Conservation (phyloP, 2,888 invertebrate species). For the Sinopyrophorus schimmeli region DNA sequence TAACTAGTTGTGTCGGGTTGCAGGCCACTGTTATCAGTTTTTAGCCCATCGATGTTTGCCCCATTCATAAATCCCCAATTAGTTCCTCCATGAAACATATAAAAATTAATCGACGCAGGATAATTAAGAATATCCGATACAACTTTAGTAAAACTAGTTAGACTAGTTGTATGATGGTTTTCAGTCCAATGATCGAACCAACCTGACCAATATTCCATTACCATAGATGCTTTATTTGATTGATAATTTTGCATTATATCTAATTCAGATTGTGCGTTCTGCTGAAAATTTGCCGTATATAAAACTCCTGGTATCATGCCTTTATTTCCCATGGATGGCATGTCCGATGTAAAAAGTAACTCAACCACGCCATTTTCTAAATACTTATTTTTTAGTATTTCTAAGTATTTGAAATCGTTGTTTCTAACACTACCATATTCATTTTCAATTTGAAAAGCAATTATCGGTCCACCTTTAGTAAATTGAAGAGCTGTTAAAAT, state of each 20-base stretch:
- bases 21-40: constrained; percentile 44
- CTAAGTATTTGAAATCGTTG: constrained; percentile 47
- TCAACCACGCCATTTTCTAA: constrained; percentile 46
- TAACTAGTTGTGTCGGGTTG: constrained; percentile 55
- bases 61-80: constrained; percentile 72
- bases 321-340: constrained; percentile 37
- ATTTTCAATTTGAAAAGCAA: constrained; percentile 85
- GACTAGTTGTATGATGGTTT: constrained; percentile 34
- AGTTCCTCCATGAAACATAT: constrained; percentile 92
- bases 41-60: constrained; percentile 35
- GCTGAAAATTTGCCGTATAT: constrained; percentile 60
- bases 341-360: constrained; percentile 9
- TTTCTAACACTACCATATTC: constrained; percentile 29
- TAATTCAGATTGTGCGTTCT: constrained; percentile 53
- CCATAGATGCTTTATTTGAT: constrained; percentile 58
- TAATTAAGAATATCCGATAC: constrained; percentile 37
- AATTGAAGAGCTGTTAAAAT: constrained; percentile 57
- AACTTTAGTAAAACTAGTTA: constrained; percentile 37
- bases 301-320: constrained; percentile 54
- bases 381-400: constrained; percentile 50
- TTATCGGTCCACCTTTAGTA: constrained; percentile 79
- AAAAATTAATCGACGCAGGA: constrained; percentile 75
- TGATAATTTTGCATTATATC: constrained; percentile 42
- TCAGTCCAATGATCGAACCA: constrained; percentile 63
- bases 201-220: constrained; percentile 62